Evolutionary conservation across 30 jellyfish, hydroid and myxozoan species (phyloP).

Genomic region (Nemopilema nomurai): DNA sequence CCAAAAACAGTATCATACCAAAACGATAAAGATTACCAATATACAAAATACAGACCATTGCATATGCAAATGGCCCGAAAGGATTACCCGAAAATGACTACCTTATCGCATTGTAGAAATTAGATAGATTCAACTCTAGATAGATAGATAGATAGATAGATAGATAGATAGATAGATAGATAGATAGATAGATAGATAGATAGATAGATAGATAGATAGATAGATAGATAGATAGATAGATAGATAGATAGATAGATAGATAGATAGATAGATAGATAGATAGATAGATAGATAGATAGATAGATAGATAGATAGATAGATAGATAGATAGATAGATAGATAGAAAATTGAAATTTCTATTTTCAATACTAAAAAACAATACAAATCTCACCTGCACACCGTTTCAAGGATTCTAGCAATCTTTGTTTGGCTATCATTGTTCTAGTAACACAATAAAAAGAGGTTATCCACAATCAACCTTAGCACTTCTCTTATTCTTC

Average conservation of each 20-base stretch:
- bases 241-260: not conserved
- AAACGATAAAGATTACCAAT: too few species aligned
- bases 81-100: too few species aligned
- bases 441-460: slow-evolving; percentile 11
- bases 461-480: too few species aligned
- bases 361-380: too few species aligned
- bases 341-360: too few species aligned
- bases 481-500: too few species aligned
- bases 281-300: not conserved
- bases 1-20: too few species aligned
- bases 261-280: not conserved
- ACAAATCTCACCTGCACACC: slow-evolving; percentile 45
- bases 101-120: too few species aligned
- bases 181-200: slow-evolving; percentile 2
- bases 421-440: slow-evolving; percentile 38
- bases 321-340: slow-evolving; percentile 8
- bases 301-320: slow-evolving; percentile 9
- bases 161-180: slow-evolving; percentile 9
- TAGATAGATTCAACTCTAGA: not conserved
- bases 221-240: not conserved
- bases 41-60: too few species aligned
- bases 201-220: slow-evolving; percentile 1
- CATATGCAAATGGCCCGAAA: too few species aligned
- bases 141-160: slow-evolving; percentile 9
- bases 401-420: slow-evolving; percentile 47